Conservation (phyloP, 2,113 vertebrate species). For the Dasypus novemcinctus region DNA sequence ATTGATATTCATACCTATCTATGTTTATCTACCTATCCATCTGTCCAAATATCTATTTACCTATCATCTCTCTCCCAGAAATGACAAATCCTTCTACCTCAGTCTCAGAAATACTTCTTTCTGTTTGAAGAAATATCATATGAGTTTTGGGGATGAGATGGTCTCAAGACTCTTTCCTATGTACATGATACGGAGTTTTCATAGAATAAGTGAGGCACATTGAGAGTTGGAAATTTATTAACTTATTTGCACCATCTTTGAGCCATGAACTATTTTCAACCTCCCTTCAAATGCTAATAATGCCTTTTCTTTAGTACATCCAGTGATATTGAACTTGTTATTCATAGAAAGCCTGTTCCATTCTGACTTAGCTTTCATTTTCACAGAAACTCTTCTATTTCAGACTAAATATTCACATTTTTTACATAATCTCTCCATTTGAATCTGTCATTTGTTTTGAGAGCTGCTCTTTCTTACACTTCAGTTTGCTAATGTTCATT, state of each 20-base stretch:
- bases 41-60: background rate
- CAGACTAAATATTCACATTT: background rate
- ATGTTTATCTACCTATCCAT: background rate
- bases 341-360: background rate
- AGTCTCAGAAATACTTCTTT: background rate
- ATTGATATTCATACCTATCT: background rate
- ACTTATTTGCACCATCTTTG: background rate
- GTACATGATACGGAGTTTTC: background rate
- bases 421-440: background rate
- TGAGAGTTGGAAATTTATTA: background rate
- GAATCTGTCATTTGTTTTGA: background rate
- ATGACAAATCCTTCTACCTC: background rate
- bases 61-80: background rate
- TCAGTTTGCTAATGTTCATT: background rate
- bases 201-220: background rate
- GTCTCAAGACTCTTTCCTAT: background rate
- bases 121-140: background rate
- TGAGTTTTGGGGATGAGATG: background rate
- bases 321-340: background rate
- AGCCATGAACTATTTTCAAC: background rate
- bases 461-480: background rate
- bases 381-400: background rate
- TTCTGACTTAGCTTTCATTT: background rate
- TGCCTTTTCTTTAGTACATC: background rate
- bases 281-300: background rate